Conservation (phyloP, 2,888 invertebrate species). For the Phortica magna region DNA sequence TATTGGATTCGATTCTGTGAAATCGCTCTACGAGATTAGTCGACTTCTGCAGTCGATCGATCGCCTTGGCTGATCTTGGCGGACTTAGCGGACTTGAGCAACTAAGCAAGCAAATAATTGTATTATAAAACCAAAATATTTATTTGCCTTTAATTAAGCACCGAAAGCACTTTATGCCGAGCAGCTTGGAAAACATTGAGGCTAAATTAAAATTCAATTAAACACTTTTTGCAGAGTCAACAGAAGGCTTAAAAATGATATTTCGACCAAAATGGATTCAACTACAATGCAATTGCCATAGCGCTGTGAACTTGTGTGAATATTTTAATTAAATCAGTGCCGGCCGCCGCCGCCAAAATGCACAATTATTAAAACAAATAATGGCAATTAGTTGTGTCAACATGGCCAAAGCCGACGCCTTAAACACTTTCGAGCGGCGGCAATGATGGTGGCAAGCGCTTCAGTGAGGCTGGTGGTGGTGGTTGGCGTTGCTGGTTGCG, state of each 20-base stretch:
- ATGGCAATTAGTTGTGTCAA: constrained; percentile 77
- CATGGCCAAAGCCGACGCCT: constrained; percentile 45
- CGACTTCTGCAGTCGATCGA: constrained; percentile 34
- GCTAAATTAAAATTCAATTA: constrained; percentile 63
- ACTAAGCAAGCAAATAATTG: constrained; percentile 49
- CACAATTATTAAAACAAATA: constrained; percentile 77
- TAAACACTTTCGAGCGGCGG: background rate
- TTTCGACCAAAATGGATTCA: background rate
- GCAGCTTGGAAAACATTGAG: no score
- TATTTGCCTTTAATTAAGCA: constrained; percentile 61
- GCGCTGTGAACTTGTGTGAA: constrained; percentile 29
- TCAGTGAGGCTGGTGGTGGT: background rate
- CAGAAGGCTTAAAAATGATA: constrained; percentile 45
- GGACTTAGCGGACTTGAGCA: background rate
- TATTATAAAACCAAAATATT: constrained; percentile 61
- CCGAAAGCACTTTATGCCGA: no score
- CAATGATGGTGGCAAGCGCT: background rate
- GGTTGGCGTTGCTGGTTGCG: background rate
- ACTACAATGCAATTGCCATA: background rate
- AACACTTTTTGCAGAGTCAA: constrained; percentile 47
- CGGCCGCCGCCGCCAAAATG: constrained; percentile 61
- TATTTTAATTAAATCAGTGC: constrained; percentile 73
- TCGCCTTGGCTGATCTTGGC: constrained; percentile 36
- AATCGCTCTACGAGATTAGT: background rate
- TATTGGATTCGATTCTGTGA: constrained; percentile 9